Percentiles rank a stretch among this genome's conserved stretches.
Evolutionary conservation across 1,140 invertebrate genomes (phyloP).

Genomic region (Hermetia illucens): DNA sequence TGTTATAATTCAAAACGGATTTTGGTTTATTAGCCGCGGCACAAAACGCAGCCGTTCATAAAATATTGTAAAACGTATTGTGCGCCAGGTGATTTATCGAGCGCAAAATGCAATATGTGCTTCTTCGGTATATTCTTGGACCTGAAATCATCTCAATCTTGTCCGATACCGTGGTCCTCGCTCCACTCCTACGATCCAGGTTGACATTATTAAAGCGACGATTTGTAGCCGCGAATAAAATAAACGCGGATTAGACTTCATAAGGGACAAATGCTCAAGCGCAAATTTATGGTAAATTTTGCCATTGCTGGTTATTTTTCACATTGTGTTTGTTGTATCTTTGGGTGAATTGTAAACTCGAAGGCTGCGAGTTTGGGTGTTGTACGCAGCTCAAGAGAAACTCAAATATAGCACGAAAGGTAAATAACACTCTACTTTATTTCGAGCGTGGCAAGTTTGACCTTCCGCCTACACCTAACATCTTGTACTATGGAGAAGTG

Average conservation of each 20-base stretch:
- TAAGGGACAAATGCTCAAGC: constrained; percentile 30
- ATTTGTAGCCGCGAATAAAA: constrained; percentile 31
- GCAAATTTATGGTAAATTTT: constrained; percentile 22
- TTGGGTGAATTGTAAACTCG: no score
- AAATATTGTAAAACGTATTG: no score
- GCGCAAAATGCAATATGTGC: constrained; percentile 10
- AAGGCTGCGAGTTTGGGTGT: no score
- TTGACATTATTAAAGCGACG: constrained; percentile 31
- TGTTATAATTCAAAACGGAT: constrained; percentile 32
- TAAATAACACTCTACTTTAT: no score
- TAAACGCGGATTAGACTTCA: constrained; percentile 32
- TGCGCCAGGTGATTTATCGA: not conserved
- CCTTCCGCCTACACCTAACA: no score
- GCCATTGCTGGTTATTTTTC: no score
- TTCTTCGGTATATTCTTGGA: not conserved
- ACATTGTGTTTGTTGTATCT: no score
- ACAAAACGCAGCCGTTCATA: constrained; percentile 12
- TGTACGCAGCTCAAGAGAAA: no score
- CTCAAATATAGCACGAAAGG: no score
- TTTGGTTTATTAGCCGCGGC: constrained; percentile 31
- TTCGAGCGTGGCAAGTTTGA: no score
- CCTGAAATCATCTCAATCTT: constrained; percentile 7
- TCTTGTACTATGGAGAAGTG: no score
- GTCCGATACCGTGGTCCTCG: constrained; percentile 5
- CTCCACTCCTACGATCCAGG: constrained; percentile 23